Percentiles rank a stretch among this genome's conserved stretches.
Conservation (phyloP, 1,140 invertebrate species). For the Drosophila cardini region DNA sequence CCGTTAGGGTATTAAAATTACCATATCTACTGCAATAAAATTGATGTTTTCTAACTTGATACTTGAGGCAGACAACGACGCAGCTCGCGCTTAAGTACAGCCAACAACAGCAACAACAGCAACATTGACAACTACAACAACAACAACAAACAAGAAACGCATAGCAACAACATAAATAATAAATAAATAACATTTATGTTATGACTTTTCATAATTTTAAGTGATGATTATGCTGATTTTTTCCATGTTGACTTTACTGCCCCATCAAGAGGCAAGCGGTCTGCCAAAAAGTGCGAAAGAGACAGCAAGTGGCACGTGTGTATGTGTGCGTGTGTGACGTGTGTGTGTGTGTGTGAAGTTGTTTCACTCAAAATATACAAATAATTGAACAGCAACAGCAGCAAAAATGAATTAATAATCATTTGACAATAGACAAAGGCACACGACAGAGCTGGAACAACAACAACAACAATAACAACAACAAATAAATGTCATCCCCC, state of each 20-base stretch:
- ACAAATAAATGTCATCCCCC: slow-evolving; percentile 9
- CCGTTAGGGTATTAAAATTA: slow-evolving; percentile 24
- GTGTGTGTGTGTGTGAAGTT: slow-evolving; percentile 14
- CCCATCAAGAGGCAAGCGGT: not conserved
- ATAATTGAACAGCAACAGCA: slow-evolving; percentile 52
- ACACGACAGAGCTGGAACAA: slow-evolving; percentile 58
- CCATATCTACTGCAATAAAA: slow-evolving; percentile 55
- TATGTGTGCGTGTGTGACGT: not conserved
- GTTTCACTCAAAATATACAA: slow-evolving; percentile 21
- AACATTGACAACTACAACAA: slow-evolving; percentile 10
- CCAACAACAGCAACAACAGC: slow-evolving; percentile 33
- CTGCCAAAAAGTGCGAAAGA: not conserved
- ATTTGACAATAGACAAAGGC: slow-evolving; percentile 67
- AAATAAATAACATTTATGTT: slow-evolving; percentile 53
- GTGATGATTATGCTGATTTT: slow-evolving; percentile 77
- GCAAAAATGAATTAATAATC: slow-evolving; percentile 66
- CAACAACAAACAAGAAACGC: slow-evolving; percentile 28
- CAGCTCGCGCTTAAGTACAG: slow-evolving; percentile 71
- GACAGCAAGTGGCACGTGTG: not conserved
- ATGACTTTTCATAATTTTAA: slow-evolving; percentile 76
- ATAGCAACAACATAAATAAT: slow-evolving; percentile 40
- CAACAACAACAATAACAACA: slow-evolving; percentile 39
- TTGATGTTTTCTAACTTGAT: slow-evolving; percentile 64
- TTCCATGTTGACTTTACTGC: slow-evolving; percentile 47
- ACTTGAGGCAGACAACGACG: slow-evolving; percentile 47